Percentiles rank a stretch among this genome's conserved stretches.
These are phyloP conservation scores for Tiliqua scincoides DNA, from an alignment of 2,113 vertebrate species.

Conservation along the genomic window DNA sequence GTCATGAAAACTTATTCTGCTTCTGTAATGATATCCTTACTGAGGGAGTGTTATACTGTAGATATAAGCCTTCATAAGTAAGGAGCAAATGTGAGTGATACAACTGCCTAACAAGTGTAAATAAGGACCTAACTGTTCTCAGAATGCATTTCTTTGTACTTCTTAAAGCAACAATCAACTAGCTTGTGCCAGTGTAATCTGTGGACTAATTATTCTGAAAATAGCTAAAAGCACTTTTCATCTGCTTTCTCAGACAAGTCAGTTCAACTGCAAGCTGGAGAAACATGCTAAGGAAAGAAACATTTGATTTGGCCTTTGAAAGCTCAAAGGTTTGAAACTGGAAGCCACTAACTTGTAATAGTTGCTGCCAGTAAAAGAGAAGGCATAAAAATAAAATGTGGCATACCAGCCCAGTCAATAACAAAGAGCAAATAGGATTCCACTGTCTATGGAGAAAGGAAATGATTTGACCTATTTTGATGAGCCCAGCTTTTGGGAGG, in stretches of 20 bases:
- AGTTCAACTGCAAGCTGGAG: background rate
- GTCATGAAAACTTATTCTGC: background rate
- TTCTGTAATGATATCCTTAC: background rate
- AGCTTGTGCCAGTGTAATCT: background rate
- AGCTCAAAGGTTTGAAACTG: conserved; percentile 6
- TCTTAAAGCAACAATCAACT: background rate
- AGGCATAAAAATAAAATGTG: background rate
- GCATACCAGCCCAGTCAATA: background rate
- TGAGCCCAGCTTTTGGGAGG: background rate
- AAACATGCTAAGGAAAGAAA: background rate
- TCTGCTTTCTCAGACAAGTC: background rate
- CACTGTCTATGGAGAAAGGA: background rate
- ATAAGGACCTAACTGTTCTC: background rate
- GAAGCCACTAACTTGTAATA: background rate
- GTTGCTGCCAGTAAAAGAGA: background rate
- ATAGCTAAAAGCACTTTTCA: background rate
- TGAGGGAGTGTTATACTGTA: background rate
- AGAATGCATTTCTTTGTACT: background rate
- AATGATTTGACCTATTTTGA: background rate
- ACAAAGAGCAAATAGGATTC: background rate
- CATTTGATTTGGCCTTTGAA: conserved; percentile 3
- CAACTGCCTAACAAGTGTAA: background rate
- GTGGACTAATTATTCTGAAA: conserved; percentile 3
- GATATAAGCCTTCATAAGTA: background rate
- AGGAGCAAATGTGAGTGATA: background rate